phyloP scores from a whole-genome alignment of 2,888 invertebrate species.

The Pristionchus japonicus region DNA sequence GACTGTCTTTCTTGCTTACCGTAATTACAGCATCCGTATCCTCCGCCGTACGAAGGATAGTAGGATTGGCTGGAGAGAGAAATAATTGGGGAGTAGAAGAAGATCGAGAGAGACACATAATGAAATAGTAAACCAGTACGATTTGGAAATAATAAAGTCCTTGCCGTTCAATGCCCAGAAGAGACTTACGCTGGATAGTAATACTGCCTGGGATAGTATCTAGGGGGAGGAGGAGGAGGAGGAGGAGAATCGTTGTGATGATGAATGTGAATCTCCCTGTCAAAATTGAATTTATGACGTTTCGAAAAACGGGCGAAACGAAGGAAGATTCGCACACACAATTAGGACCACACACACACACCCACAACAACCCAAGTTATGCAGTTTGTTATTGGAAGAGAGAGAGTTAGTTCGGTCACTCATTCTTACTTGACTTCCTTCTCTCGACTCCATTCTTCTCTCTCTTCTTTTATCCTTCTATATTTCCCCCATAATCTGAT shows the following conservation, averaged over 20 bases:
- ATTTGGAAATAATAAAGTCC: too few species aligned
- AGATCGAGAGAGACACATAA: not conserved
- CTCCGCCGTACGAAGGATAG: conserved; percentile 18
- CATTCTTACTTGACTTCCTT: not conserved
- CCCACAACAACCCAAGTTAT: not conserved
- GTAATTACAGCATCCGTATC: not conserved
- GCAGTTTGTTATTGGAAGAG: not conserved
- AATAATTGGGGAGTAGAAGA: not conserved
- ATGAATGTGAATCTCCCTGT: conserved; percentile 31
- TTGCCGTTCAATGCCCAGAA: too few species aligned
- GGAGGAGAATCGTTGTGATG: not conserved
- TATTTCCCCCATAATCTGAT: conserved; percentile 9
- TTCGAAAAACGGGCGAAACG: not conserved
- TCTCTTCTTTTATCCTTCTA: conserved; percentile 1
- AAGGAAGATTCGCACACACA: not conserved
- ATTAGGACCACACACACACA: not conserved
- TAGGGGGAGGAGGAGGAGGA: conserved; percentile 5
- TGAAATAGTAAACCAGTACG: too few species aligned
- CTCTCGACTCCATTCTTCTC: not conserved
- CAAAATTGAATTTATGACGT: not conserved
- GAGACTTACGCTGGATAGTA: conserved; percentile 19
- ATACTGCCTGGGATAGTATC: not conserved
- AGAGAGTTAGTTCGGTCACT: not conserved
- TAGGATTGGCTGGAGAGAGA: not conserved
- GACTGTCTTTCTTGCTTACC: not conserved